Percentiles rank a stretch among this genome's conserved stretches.
phyloP scores from a whole-genome alignment of 2,113 vertebrate species.

The Micromys minutus region DNA sequence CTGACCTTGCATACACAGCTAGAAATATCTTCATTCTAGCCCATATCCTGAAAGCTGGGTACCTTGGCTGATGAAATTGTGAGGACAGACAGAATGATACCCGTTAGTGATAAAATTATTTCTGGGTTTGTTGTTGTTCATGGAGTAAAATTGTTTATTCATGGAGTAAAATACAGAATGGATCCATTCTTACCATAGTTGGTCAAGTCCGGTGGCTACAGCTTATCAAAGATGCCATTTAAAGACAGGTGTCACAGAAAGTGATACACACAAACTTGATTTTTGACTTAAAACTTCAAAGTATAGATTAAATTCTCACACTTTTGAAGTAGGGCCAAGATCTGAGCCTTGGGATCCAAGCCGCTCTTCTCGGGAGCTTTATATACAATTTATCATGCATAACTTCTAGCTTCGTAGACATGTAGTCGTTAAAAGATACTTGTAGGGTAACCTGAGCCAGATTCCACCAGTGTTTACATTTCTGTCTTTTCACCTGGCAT shows the following conservation, averaged over 20 bases:
- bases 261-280: slow-evolving; percentile 28
- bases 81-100: not conserved
- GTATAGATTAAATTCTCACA: not conserved
- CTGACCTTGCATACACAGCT: slow-evolving; percentile 1
- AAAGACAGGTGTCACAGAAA: slow-evolving; percentile 2
- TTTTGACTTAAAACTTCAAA: slow-evolving; percentile 51
- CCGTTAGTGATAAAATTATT: slow-evolving; percentile 25
- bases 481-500: not conserved
- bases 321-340: not conserved
- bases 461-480: slow-evolving; percentile 4
- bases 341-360: not conserved
- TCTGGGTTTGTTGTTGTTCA: not conserved
- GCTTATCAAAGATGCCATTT: slow-evolving; percentile 53
- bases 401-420: slow-evolving; percentile 2
- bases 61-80: not conserved
- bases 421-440: slow-evolving; percentile 9
- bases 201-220: not conserved
- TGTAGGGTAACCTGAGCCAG: not conserved
- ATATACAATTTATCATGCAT: not conserved
- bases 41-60: not conserved
- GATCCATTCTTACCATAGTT: not conserved
- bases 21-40: not conserved
- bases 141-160: slow-evolving; percentile 6
- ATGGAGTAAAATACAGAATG: not conserved
- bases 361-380: not conserved